phyloP scores from a whole-genome alignment of 1,140 invertebrate genomes.

The Drosophila funebris region DNA sequence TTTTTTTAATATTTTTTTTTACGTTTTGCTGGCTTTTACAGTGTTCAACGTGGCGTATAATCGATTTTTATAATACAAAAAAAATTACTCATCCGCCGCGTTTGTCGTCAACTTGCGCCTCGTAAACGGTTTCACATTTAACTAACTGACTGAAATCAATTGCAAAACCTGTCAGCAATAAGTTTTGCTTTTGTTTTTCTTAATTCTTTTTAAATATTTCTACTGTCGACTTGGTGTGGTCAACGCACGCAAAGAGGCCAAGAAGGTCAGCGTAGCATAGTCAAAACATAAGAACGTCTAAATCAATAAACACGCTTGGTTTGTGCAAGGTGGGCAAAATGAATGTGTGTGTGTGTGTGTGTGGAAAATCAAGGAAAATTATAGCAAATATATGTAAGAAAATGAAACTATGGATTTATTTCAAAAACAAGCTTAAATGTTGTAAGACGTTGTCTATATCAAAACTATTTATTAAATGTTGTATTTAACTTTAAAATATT shows the following conservation, averaged over 20 bases:
- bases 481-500: no score
- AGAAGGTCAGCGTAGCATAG: conserved; percentile 35
- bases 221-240: conserved; percentile 34
- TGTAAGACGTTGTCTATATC: no score
- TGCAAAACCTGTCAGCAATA: conserved; percentile 32
- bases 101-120: not conserved
- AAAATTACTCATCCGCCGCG: conserved; percentile 32
- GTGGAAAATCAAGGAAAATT: conserved; percentile 16
- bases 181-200: not conserved
- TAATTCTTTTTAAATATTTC: not conserved
- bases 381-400: not conserved
- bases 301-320: conserved; percentile 36
- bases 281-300: conserved; percentile 33
- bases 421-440: not conserved
- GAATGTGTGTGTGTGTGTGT: not conserved
- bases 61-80: conserved; percentile 61
- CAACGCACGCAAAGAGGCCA: conserved; percentile 42
- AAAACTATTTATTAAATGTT: no score
- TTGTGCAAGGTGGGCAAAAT: not conserved
- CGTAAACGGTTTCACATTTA: conserved; percentile 39
- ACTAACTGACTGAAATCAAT: conserved; percentile 68
- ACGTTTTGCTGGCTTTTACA: conserved; percentile 38
- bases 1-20: no score
- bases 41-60: conserved; percentile 76
- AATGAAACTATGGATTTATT: not conserved